Evolutionary conservation across 1,140 invertebrate species (phyloP), one percentile per base, ranked within the genome.

Genomic region (Monomorium pharaonis): DNA sequence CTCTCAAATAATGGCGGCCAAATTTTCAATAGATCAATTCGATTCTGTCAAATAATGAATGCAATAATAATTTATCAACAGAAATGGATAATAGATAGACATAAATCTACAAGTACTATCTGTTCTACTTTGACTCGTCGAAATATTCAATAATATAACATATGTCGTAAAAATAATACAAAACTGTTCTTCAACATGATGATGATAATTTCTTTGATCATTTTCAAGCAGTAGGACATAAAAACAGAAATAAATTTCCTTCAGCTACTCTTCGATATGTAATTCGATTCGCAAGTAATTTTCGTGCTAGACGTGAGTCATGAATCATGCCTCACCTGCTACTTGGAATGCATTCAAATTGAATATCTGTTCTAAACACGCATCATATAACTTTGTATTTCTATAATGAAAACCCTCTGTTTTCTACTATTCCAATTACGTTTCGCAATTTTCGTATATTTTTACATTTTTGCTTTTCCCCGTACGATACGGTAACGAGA

Each of bases 331-430:
- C 6, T 58, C 78, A 83, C 30, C 44, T 49, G 30, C 2, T 44
- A 72, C 24, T 74, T 83, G 78, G 67, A 83, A 74, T 83, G 51
- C 24, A 51, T 83, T 83, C 67, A 83, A 72, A 72, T 81, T 7
- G 65, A 56, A 74, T 72, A 62, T 83, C 18, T 37, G 37, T 16
- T 72, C 24, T 72, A 83, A 83, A 6, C 4, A 54, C 24, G 33
- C 67, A 58, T 78, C 76, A 44, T 24, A 81, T 21, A 44, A 18
- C 30, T 24, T 72, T 72, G 18, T 72, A 24, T 9, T 9, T 42
- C 30, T 42, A n/a, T 37, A 44, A 56, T n/a, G n/a, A 70, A 70
- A 56, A 56, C 18, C 18, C 44, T 75, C 33, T 16, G 47, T 54
- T 44, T 78, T 69, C n/a, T 67, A 80, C 30, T 33, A 58, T 24